Conservation (phyloP, 2,797 vertebrate genomes). For the Takifugu rubripes region DNA sequence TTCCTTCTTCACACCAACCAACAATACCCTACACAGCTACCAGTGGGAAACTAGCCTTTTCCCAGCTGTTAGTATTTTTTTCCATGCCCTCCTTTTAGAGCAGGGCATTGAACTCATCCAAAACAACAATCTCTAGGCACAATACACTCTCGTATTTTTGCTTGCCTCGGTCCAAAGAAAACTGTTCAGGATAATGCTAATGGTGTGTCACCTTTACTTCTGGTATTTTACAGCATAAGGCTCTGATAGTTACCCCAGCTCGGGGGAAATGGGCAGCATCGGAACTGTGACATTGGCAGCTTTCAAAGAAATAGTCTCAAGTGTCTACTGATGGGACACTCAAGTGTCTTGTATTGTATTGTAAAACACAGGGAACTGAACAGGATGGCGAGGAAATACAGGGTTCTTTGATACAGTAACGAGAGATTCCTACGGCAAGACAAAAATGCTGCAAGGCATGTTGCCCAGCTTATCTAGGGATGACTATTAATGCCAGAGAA, state of each 20-base stretch:
- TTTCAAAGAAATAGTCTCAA: slow-evolving; percentile 47
- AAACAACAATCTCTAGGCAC: slow-evolving; percentile 35
- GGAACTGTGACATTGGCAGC: slow-evolving; percentile 23
- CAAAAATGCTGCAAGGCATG: slow-evolving; percentile 28
- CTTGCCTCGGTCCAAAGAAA: slow-evolving; percentile 25
- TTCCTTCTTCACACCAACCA: slow-evolving; percentile 55
- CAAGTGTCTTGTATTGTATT: slow-evolving; percentile 49
- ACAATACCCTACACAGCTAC: slow-evolving; percentile 53
- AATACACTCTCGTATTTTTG: slow-evolving; percentile 33
- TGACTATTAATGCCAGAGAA: slow-evolving; percentile 67
- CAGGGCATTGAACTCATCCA: slow-evolving; percentile 55
- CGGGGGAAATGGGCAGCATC: slow-evolving; percentile 32
- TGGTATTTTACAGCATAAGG: slow-evolving; percentile 31
- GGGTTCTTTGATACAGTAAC: slow-evolving; percentile 45
- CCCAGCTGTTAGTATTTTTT: slow-evolving; percentile 64
- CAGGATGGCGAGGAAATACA: slow-evolving; percentile 45
- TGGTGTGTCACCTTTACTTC: slow-evolving; percentile 36
- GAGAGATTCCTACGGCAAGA: slow-evolving; percentile 52
- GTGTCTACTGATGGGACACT: slow-evolving; percentile 49
- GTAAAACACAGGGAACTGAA: slow-evolving; percentile 33
- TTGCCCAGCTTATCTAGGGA: slow-evolving; percentile 47
- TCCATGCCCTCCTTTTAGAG: slow-evolving; percentile 64
- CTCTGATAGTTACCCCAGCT: slow-evolving; percentile 30
- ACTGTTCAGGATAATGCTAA: slow-evolving; percentile 37
- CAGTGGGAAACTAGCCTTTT: slow-evolving; percentile 61